Evolutionary conservation across 2,797 vertebrate species (phyloP).

Genomic region (Molossus molossus): DNA sequence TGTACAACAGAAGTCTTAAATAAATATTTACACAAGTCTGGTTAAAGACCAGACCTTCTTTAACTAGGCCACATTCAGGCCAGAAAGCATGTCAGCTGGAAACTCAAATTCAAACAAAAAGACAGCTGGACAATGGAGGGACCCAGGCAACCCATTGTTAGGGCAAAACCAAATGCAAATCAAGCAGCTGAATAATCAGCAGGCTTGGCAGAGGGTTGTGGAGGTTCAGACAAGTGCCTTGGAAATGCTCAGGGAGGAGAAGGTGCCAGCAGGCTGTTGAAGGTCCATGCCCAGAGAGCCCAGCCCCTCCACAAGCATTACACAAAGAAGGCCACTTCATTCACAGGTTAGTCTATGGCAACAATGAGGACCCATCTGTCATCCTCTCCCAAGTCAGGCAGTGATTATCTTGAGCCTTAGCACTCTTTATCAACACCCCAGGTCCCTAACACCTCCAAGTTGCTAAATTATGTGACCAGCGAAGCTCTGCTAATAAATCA

Average conservation of each 20-base stretch:
- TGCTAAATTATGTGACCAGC: constrained; percentile 74
- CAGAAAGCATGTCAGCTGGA: constrained; percentile 71
- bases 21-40: constrained; percentile 82
- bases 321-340: constrained; percentile 77
- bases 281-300: not conserved
- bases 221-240: constrained; percentile 59
- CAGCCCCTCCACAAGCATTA: constrained; percentile 45
- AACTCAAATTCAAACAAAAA: constrained; percentile 83
- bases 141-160: constrained; percentile 76
- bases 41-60: constrained; percentile 72
- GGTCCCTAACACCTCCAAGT: constrained; percentile 71
- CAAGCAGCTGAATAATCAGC: constrained; percentile 78
- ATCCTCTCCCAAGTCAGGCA: constrained; percentile 71
- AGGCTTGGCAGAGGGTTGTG: not conserved
- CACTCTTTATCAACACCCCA: constrained; percentile 74
- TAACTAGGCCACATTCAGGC: constrained; percentile 64
- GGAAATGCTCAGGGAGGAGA: constrained; percentile 47
- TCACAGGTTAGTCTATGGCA: constrained; percentile 49
- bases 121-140: constrained; percentile 82
- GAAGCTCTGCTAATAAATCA: constrained; percentile 82
- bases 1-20: constrained; percentile 70
- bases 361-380: constrained; percentile 75
- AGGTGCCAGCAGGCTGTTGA: not conserved
- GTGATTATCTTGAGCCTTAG: constrained; percentile 76
- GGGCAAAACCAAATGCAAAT: constrained; percentile 75